Evolutionary conservation across 2,888 invertebrate species (phyloP).

Genomic region (Psylliodes chrysocephalus): DNA sequence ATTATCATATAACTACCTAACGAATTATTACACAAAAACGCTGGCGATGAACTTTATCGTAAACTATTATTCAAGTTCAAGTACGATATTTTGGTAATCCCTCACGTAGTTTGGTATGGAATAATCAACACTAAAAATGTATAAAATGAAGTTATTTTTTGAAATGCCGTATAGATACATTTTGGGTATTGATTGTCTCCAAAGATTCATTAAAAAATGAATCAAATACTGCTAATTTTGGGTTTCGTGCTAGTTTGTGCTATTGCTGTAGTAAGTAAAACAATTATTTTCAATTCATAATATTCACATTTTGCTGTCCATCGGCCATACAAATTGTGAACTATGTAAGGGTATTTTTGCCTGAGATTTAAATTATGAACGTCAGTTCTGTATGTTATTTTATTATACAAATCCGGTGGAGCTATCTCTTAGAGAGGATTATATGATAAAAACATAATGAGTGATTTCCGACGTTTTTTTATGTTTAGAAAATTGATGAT

Average conservation of each 20-base stretch:
- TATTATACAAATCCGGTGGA: no score
- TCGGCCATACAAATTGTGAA: no score
- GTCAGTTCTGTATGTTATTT: no score
- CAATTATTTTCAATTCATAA: no score
- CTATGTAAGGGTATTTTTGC: no score
- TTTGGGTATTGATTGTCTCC: neutral
- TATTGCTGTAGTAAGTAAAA: constrained; percentile 20
- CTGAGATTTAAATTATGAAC: no score
- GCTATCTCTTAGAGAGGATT: no score
- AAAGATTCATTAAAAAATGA: constrained; percentile 3
- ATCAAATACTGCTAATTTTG: neutral
- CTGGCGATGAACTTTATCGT: constrained; percentile 28
- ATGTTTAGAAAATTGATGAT: no score
- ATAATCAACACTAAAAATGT: constrained; percentile 6
- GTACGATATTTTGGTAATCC: constrained; percentile 22
- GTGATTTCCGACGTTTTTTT: no score
- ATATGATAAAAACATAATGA: no score
- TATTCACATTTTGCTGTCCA: no score
- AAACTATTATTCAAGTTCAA: constrained; percentile 35
- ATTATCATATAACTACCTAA: neutral
- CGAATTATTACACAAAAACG: constrained; percentile 20
- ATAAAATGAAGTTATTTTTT: constrained; percentile 23
- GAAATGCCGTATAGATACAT: neutral
- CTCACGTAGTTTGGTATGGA: constrained; percentile 6
- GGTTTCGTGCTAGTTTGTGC: constrained; percentile 10